A percentile compares a stretch with the other conserved stretches of the same genome.
Evolutionary conservation across 2,888 invertebrate species (phyloP).

Genomic region (Drosophila subsilvestris): DNA sequence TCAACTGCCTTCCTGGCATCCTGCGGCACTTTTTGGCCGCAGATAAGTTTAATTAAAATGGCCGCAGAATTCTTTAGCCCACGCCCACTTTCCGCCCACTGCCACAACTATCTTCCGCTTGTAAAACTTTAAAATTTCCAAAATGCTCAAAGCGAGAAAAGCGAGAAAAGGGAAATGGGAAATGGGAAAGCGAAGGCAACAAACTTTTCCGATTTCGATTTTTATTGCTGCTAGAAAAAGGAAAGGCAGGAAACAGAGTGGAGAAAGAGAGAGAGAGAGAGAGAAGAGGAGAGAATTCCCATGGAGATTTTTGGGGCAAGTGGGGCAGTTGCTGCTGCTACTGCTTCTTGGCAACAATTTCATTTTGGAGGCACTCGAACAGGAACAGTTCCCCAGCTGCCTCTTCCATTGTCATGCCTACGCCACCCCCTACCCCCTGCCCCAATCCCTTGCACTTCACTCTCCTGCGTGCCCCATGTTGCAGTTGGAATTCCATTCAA

Average conservation of each 20-base stretch:
- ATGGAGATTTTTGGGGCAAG: constrained; percentile 32
- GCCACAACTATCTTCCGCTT: constrained; percentile 27
- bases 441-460: not conserved
- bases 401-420: constrained; percentile 23
- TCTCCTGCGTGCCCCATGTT: constrained; percentile 39
- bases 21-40: constrained; percentile 23
- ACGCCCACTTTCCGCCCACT: constrained; percentile 1
- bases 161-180: not conserved
- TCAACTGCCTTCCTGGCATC: constrained; percentile 46
- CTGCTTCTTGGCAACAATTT: constrained; percentile 77
- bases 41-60: constrained; percentile 73
- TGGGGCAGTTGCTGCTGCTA: constrained; percentile 11
- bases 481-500: constrained; percentile 40
- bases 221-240: constrained; percentile 65
- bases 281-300: constrained; percentile 11
- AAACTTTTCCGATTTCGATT: constrained; percentile 70
- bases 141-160: constrained; percentile 18
- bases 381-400: constrained; percentile 5
- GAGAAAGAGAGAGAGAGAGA: not conserved
- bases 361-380: constrained; percentile 62
- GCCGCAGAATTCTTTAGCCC: constrained; percentile 39
- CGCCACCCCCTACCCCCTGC: not conserved
- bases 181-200: constrained; percentile 29
- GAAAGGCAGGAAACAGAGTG: not conserved
- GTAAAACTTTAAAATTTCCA: constrained; percentile 51